phyloP scores from a whole-genome alignment of 2,888 invertebrate genomes.

The Leptinotarsa juncta region DNA sequence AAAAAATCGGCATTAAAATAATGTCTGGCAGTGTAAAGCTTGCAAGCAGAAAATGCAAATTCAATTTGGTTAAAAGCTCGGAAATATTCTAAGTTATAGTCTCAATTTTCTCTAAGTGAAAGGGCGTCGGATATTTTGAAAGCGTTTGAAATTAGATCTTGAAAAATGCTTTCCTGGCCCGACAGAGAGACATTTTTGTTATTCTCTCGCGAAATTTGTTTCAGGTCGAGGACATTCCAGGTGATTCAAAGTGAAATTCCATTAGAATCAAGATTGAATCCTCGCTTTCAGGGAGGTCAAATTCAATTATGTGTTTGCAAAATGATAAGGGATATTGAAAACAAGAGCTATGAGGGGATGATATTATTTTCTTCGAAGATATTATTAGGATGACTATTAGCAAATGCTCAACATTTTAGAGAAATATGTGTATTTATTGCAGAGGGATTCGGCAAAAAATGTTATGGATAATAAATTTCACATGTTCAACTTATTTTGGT shows the following conservation, averaged over 20 bases:
- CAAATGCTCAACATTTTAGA: too few species aligned
- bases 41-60: conserved; percentile 32
- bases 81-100: conserved; percentile 35
- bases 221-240: not conserved
- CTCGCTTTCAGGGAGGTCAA: not conserved
- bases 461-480: too few species aligned
- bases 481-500: too few species aligned
- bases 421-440: too few species aligned
- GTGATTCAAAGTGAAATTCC: not conserved
- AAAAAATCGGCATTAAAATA: conserved; percentile 37
- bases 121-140: conserved; percentile 21
- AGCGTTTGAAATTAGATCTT: conserved; percentile 38
- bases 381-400: too few species aligned
- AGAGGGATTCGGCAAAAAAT: too few species aligned
- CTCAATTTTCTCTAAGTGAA: conserved; percentile 28
- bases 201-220: conserved; percentile 15
- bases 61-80: conserved; percentile 37
- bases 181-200: conserved; percentile 25
- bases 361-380: not conserved
- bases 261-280: not conserved
- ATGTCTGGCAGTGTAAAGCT: conserved; percentile 22
- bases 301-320: not conserved
- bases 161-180: conserved; percentile 22
- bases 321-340: not conserved
- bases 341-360: not conserved